phyloP scores from a whole-genome alignment of 1,140 invertebrate genomes.

The Neuroterus valhalla region DNA sequence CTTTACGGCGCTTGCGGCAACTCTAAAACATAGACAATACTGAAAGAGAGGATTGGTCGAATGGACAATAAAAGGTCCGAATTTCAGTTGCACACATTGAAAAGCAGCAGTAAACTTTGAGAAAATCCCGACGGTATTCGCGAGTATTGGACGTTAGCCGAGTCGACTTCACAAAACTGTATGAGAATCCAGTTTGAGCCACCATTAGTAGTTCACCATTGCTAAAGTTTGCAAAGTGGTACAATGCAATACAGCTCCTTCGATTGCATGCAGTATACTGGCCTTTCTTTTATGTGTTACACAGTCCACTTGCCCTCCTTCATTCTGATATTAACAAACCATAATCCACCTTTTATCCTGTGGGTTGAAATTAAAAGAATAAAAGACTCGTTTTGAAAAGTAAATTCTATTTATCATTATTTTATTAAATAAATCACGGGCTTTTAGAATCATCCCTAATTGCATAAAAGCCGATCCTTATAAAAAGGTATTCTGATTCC shows the following conservation, averaged over 20 bases:
- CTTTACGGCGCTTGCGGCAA: too few species aligned
- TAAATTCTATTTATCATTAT: too few species aligned
- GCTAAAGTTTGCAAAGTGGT: slow-evolving; percentile 26
- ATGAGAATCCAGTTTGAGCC: slow-evolving; percentile 12
- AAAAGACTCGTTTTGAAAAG: neutral
- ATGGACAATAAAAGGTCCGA: neutral
- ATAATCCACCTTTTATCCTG: neutral
- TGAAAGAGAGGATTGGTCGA: slow-evolving; percentile 6
- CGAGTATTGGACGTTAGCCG: neutral
- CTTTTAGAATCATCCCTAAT: too few species aligned
- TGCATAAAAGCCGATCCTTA: too few species aligned
- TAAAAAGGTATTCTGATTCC: too few species aligned
- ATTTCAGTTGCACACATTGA: neutral
- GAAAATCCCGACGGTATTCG: slow-evolving; percentile 17
- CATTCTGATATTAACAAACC: slow-evolving; percentile 16
- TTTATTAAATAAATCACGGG: too few species aligned
- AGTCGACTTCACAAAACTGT: slow-evolving; percentile 15
- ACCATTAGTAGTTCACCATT: slow-evolving; percentile 3
- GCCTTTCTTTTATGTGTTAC: slow-evolving; percentile 18
- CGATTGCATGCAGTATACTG: slow-evolving; percentile 21
- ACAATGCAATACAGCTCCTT: slow-evolving; percentile 25
- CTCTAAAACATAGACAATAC: neutral
- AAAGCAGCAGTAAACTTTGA: slow-evolving; percentile 21
- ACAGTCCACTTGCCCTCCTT: slow-evolving; percentile 12
- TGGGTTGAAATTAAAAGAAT: neutral